phyloP scores from a whole-genome alignment of 1,140 invertebrate species.

The Aphelinus certus region DNA sequence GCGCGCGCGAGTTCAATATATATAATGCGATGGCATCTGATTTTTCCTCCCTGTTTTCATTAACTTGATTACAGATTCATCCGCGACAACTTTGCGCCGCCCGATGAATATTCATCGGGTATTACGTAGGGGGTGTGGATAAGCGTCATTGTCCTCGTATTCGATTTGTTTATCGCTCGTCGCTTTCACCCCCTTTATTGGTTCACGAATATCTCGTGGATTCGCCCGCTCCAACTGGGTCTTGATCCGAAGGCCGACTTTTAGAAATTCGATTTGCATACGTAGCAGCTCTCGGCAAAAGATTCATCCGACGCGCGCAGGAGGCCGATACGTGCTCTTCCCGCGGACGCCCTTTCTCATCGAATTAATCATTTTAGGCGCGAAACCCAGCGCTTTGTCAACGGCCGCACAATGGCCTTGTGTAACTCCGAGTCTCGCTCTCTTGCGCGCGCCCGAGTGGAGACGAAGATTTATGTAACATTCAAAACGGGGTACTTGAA shows the following conservation, averaged over 20 bases:
- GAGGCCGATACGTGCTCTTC: background rate
- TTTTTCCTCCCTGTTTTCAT: constrained; percentile 14
- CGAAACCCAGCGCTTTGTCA: constrained; percentile 2
- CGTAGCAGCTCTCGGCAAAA: background rate
- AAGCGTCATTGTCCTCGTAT: background rate
- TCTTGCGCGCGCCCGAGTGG: background rate
- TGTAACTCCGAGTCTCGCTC: background rate
- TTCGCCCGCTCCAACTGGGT: too few species aligned
- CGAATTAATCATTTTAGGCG: constrained; percentile 13
- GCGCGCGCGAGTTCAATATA: too few species aligned
- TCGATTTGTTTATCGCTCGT: constrained; percentile 21
- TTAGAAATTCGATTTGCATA: background rate
- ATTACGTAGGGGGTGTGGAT: constrained; percentile 3
- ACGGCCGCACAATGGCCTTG: background rate
- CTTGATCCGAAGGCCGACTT: too few species aligned
- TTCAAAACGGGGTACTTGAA: constrained; percentile 23
- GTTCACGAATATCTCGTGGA: background rate
- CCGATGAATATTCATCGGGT: constrained; percentile 30
- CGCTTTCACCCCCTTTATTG: constrained; percentile 5
- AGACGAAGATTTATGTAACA: constrained; percentile 20
- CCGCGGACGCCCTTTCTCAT: background rate
- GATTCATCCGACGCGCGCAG: background rate
- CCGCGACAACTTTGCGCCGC: background rate
- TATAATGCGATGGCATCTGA: background rate
- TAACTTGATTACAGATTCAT: constrained; percentile 35